Conservation (phyloP, 1,140 invertebrate species). For the Coptotermes formosanus region DNA sequence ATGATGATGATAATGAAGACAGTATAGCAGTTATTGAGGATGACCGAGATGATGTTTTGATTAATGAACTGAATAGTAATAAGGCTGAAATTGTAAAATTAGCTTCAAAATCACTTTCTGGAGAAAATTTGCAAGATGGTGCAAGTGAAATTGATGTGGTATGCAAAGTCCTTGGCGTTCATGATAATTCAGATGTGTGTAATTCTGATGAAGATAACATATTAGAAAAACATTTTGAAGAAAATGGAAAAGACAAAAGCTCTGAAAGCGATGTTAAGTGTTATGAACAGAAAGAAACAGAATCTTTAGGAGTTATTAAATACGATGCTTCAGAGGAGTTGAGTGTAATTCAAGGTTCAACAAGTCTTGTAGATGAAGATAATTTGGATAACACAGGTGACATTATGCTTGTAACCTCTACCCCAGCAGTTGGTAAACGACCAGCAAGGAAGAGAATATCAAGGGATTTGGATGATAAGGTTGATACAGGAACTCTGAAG, state of each 20-base stretch:
- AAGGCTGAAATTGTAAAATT: not conserved
- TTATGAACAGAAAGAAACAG: constrained; percentile 1
- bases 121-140: not conserved
- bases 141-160: not conserved
- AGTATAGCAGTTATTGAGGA: constrained; percentile 20
- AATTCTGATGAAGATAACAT: not conserved
- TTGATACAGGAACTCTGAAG: not conserved
- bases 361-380: not conserved
- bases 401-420: not conserved
- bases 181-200: not conserved
- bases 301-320: not conserved
- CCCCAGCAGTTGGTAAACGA: constrained; percentile 16
- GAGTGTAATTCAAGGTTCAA: not conserved
- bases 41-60: not conserved
- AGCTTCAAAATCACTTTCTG: not conserved
- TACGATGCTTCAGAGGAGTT: not conserved
- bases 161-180: not conserved
- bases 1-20: constrained; percentile 12
- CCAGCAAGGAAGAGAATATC: not conserved
- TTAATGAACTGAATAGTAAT: not conserved
- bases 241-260: not conserved
- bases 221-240: not conserved
- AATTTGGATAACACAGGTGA: not conserved
- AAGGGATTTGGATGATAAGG: constrained; percentile 18
- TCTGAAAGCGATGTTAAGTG: not conserved